Conservation (phyloP, 2,888 invertebrate species). For the Idaea straminata region DNA sequence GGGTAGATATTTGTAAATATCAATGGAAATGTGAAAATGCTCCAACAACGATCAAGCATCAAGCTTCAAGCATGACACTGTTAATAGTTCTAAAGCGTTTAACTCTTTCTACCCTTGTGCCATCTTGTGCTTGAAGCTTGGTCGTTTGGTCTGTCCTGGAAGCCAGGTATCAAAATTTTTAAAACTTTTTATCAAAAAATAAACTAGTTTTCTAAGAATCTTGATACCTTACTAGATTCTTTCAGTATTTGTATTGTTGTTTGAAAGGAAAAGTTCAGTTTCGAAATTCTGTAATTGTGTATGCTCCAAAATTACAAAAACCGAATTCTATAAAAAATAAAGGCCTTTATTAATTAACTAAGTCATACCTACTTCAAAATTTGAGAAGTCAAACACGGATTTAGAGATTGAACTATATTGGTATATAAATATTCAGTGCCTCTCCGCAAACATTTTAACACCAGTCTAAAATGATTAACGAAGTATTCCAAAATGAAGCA, state of each 20-base stretch:
- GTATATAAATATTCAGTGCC: not conserved
- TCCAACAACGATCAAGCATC: not conserved
- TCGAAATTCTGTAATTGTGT: not conserved
- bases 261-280: not conserved
- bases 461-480: not conserved
- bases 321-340: not conserved
- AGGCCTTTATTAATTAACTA: not conserved
- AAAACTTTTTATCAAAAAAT: not conserved
- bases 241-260: not conserved
- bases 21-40: slow-evolving; percentile 46
- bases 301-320: not conserved
- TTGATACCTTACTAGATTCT: not conserved
- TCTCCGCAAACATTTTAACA: not conserved
- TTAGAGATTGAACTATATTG: not conserved
- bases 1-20: slow-evolving; percentile 58
- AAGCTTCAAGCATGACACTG: not conserved
- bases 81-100: not conserved
- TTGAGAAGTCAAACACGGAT: not conserved
- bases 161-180: not conserved
- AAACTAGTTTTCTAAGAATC: not conserved
- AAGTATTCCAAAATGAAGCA: not conserved
- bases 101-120: not conserved
- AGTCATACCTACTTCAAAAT: not conserved
- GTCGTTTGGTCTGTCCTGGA: not conserved
- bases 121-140: not conserved